Evolutionary conservation across 2,113 vertebrate species (phyloP).

Genomic region (Solea solea): DNA sequence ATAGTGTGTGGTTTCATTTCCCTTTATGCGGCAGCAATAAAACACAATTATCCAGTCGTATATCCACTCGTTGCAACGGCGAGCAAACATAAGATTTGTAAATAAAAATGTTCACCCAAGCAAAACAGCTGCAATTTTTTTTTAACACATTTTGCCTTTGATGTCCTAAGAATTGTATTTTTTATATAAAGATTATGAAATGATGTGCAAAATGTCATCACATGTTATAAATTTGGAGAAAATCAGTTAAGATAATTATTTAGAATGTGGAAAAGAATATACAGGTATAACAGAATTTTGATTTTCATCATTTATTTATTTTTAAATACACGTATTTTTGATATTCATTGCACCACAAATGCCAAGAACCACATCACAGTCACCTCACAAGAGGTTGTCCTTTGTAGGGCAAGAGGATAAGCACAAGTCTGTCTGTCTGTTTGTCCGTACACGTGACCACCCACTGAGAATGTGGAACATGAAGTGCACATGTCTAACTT

Average conservation of each 20-base stretch:
- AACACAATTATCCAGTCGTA: slow-evolving; percentile 43
- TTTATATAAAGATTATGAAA: no score
- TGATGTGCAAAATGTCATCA: no score
- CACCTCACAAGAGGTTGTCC: not conserved
- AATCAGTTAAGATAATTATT: no score
- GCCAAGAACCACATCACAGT: slow-evolving; percentile 3
- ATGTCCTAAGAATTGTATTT: not conserved
- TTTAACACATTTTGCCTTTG: not conserved
- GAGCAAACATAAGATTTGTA: slow-evolving; percentile 39
- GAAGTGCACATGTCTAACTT: slow-evolving; percentile 25
- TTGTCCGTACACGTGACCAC: slow-evolving; percentile 63
- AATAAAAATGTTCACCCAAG: slow-evolving; percentile 27
- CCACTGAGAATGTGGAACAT: slow-evolving; percentile 57
- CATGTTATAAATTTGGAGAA: no score
- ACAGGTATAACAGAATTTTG: no score
- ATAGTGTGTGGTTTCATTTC: slow-evolving; percentile 55
- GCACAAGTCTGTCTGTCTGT: slow-evolving; percentile 31
- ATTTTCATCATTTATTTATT: no score
- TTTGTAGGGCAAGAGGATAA: slow-evolving; percentile 18
- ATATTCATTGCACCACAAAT: slow-evolving; percentile 14
- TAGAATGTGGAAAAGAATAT: no score
- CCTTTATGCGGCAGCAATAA: slow-evolving; percentile 49
- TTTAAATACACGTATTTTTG: not conserved
- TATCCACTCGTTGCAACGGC: slow-evolving; percentile 11
- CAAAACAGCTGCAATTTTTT: not conserved